Conservation (phyloP, 2,113 vertebrate species). For the Antennarius striatus region DNA sequence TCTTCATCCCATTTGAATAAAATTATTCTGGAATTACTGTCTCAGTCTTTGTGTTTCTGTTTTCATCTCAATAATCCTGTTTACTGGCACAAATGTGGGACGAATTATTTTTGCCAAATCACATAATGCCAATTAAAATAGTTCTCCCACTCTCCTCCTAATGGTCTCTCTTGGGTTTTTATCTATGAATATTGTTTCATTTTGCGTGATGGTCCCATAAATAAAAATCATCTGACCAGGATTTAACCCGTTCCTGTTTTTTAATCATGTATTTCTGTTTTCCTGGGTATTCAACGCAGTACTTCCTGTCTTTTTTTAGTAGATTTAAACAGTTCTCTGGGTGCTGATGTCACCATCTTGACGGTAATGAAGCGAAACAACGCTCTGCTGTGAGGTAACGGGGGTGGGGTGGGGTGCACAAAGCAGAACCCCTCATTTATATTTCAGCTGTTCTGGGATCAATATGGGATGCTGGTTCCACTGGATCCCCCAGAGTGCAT, state of each 20-base stretch:
- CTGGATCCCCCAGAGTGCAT: slow-evolving; percentile 42
- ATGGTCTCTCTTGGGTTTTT: slow-evolving; percentile 29
- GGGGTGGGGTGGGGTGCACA: slow-evolving; percentile 9
- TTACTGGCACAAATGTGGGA: slow-evolving; percentile 23
- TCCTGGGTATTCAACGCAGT: not conserved
- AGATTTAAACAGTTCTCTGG: not conserved
- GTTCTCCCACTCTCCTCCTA: not conserved
- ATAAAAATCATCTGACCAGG: not conserved
- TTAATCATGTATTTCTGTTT: not conserved
- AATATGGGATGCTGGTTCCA: slow-evolving; percentile 54
- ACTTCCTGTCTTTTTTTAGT: not conserved
- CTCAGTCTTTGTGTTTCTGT: slow-evolving; percentile 15
- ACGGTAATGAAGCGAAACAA: slow-evolving; percentile 26
- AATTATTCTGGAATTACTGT: not conserved
- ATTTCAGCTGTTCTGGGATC: slow-evolving; percentile 60
- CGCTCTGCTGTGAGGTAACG: slow-evolving; percentile 14
- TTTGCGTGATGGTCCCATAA: slow-evolving; percentile 23
- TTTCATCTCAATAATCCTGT: slow-evolving; percentile 31
- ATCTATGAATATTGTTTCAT: slow-evolving; percentile 34
- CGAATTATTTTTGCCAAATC: slow-evolving; percentile 18
- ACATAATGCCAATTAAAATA: slow-evolving; percentile 20
- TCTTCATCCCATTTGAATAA: slow-evolving; percentile 1
- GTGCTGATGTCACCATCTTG: not conserved
- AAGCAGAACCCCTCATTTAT: slow-evolving; percentile 59
- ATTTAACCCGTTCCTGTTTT: too few species aligned